A percentile compares a stretch with the other conserved stretches of the same genome.
Conservation (phyloP, 53 echinoderm and acorn worm species). For the Crossaster papposus region DNA sequence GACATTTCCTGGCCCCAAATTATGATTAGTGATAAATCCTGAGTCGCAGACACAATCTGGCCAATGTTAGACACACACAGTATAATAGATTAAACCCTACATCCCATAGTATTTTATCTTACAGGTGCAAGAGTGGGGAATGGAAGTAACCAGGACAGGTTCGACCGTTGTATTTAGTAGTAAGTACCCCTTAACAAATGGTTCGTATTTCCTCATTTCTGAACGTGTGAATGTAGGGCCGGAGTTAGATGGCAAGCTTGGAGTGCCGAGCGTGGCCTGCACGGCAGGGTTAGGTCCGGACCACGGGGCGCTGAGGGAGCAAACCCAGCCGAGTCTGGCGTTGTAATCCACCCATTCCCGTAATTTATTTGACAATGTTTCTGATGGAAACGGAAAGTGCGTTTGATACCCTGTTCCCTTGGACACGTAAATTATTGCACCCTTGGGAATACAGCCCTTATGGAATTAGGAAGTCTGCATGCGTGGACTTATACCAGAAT, state of each 20-base stretch:
- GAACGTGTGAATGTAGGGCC: conserved; percentile 57
- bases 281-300: no score
- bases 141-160: neutral
- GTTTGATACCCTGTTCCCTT: conserved; percentile 51
- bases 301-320: neutral
- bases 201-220: conserved; percentile 45
- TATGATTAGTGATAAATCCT: conserved; percentile 38
- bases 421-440: conserved; percentile 57
- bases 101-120: conserved; percentile 18
- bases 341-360: conserved; percentile 42
- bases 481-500: conserved; percentile 50
- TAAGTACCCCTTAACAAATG: conserved; percentile 27
- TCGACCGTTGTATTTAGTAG: neutral
- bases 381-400: conserved; percentile 59
- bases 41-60: conserved; percentile 4
- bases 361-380: conserved; percentile 65
- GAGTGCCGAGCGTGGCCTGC: neutral
- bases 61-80: conserved; percentile 12
- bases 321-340: conserved; percentile 27
- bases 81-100: conserved; percentile 6
- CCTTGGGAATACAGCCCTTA: conserved; percentile 34
- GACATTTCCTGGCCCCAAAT: no score
- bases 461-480: conserved; percentile 62
- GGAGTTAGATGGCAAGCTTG: conserved; percentile 3
- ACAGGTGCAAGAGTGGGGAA: neutral